Conservation (phyloP, 2,113 vertebrate species). For the Diphyllodes magnificus region DNA sequence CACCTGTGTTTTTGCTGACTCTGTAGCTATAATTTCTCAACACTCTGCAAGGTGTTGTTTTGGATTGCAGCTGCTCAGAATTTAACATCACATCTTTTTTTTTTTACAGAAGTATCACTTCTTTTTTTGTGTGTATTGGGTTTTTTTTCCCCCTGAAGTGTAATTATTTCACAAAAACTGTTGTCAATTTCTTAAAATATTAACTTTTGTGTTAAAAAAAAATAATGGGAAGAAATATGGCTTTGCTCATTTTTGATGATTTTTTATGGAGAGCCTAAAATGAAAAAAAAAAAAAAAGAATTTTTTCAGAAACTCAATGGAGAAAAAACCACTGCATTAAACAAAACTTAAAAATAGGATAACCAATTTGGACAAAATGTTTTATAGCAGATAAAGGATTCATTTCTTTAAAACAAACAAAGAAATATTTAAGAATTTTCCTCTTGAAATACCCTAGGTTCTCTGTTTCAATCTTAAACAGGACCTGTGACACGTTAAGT, state of each 20-base stretch:
- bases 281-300: not conserved
- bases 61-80: constrained; percentile 32
- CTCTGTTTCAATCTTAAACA: not conserved
- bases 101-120: not conserved
- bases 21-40: not conserved
- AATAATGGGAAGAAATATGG: not conserved
- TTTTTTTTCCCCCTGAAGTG: not conserved
- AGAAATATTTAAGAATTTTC: not conserved
- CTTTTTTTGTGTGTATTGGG: not conserved
- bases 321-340: not conserved
- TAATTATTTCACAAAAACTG: not conserved
- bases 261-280: not conserved
- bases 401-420: not conserved
- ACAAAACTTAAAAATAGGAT: not conserved
- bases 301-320: not conserved
- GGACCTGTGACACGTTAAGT: not conserved
- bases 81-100: not conserved
- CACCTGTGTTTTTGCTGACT: constrained; percentile 48
- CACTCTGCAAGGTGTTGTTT: constrained; percentile 40
- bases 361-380: not conserved
- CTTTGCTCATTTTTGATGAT: not conserved
- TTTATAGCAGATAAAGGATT: not conserved
- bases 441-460: not conserved
- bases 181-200: not conserved
- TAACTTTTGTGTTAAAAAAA: not conserved